Conservation (phyloP, 2,113 vertebrate species). For the Podocnemis expansa region DNA sequence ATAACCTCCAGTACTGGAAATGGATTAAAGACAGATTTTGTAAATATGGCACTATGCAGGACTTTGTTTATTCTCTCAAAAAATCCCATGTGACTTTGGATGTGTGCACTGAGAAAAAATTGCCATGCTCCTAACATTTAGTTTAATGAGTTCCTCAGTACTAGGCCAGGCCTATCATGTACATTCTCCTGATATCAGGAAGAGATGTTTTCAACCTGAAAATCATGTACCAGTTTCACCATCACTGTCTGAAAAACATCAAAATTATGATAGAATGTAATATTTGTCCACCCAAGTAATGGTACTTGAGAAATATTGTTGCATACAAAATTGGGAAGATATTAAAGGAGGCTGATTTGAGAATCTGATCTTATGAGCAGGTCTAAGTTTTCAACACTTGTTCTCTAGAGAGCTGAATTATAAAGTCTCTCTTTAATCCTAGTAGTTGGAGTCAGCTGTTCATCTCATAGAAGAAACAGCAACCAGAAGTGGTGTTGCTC, state of each 20-base stretch:
- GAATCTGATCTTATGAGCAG: not conserved
- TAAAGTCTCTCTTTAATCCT: not conserved
- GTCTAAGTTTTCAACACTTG: not conserved
- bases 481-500: not conserved
- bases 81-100: not conserved
- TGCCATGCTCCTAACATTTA: not conserved
- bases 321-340: not conserved
- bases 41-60: accelerated
- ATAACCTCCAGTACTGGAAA: not conserved
- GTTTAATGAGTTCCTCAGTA: not conserved
- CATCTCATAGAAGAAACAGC: not conserved
- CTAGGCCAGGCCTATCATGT: not conserved
- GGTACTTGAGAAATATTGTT: not conserved
- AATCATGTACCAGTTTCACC: not conserved
- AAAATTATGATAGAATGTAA: not conserved
- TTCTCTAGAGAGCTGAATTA: not conserved
- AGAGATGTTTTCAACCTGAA: not conserved
- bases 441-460: not conserved
- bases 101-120: not conserved
- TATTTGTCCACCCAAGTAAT: not conserved
- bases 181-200: not conserved
- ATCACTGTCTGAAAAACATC: not conserved
- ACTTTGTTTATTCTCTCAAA: not conserved
- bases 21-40: not conserved
- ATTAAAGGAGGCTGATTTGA: not conserved